These are phyloP conservation scores for Catocala fraxini DNA, from an alignment of 2,888 invertebrate species.

Conservation along the genomic window DNA sequence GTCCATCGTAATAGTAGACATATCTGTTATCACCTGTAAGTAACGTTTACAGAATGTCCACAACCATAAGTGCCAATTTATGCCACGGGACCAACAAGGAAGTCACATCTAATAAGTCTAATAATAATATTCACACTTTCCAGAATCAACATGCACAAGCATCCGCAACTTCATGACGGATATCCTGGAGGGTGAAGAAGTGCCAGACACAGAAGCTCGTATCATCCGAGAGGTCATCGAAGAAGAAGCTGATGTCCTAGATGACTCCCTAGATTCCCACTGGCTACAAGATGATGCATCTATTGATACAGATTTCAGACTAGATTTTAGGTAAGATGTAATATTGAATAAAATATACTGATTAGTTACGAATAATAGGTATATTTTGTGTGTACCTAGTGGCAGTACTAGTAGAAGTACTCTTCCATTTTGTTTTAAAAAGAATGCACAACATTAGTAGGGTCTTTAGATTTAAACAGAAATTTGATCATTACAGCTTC, in stretches of 20 bases:
- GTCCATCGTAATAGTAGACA: too few relatives aligned
- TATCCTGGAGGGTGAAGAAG: slow-evolving; percentile 71
- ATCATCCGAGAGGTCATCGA: slow-evolving; percentile 78
- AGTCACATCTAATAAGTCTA: not conserved
- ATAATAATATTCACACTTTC: slow-evolving; percentile 7
- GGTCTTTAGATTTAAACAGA: too few relatives aligned
- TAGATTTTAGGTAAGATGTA: slow-evolving; percentile 68
- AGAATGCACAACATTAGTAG: too few relatives aligned
- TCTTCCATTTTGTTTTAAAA: too few relatives aligned
- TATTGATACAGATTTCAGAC: slow-evolving; percentile 66
- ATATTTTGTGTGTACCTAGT: too few relatives aligned
- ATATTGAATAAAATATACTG: too few relatives aligned
- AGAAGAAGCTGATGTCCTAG: slow-evolving; percentile 78
- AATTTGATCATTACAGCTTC: slow-evolving; percentile 56
- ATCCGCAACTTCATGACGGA: slow-evolving; percentile 82
- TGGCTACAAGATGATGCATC: slow-evolving; percentile 79
- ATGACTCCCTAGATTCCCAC: slow-evolving; percentile 78
- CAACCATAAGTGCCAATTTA: too few relatives aligned
- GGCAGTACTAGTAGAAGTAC: too few relatives aligned
- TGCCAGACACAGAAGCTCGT: slow-evolving; percentile 72
- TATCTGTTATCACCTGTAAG: too few relatives aligned
- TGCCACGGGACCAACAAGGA: too few relatives aligned
- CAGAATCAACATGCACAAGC: slow-evolving; percentile 81
- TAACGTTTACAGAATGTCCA: too few relatives aligned
- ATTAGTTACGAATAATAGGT: too few relatives aligned